Base-by-base conservation (phyloP, 2,797 vertebrate genomes). In the Fistularia commersonii region DNA sequence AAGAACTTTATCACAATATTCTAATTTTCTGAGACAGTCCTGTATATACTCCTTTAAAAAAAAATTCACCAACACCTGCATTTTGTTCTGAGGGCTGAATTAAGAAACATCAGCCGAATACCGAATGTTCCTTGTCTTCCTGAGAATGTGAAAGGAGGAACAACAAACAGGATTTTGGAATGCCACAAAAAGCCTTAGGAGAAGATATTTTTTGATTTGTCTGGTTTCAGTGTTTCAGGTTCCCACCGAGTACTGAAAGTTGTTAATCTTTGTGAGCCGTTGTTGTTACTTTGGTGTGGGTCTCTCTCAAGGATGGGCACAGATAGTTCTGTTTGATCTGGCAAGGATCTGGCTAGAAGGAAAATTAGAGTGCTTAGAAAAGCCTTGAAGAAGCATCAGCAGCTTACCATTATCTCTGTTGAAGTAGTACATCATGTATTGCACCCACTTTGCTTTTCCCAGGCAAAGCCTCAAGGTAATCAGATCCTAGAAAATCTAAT, bases 211-310 rank as follows among this genome's bases (percentile, higher is more conserved):
- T 64, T 57, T 23, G 65, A 77, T 65, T 57, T n/a, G 43, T 49
- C 57, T 42, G 62, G 42, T 63, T 57, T 54, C 23, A 57, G 67
- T 54, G 63, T 64, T 79, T 56, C 50, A 68, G 56, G 50, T 81
- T 86, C 83, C 83, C 79, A 84, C 73, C 51, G 33, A 72, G 57
- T 57, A 65, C 70, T 74, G 72, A 69, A 62, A 76, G 68, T 76
- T 74, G 65, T 61, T 78, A 69, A 82, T 84, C 77, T 74, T 59
- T 59, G 54, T 61, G 64, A 80, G 72, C 67, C 61, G n/a, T 33
- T 72, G 71, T 83, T 77, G 74, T 66, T 79, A 69, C 78, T 81
- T 76, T 73, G 69, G 74, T 83, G 81, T 69, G 74, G 78, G 76
- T 80, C 78, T 53, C 48, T 52, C 73, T 81, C 76, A 69, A 62